These are phyloP conservation scores for Crocidura indochinensis DNA, from an alignment of 2,797 vertebrate genomes.

Conservation along the genomic window DNA sequence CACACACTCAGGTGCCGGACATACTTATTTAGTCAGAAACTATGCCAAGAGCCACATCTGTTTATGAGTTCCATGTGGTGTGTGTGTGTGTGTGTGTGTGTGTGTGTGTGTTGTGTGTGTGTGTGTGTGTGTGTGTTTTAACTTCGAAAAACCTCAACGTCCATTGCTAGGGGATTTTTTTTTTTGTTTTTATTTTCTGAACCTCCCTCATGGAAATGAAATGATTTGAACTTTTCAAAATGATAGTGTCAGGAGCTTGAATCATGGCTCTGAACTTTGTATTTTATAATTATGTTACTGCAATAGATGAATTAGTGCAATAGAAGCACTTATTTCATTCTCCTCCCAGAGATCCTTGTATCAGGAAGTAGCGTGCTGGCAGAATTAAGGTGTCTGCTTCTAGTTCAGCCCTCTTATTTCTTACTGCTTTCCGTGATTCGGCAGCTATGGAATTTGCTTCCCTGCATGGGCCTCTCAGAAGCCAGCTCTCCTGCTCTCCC, in stretches of 20 bases:
- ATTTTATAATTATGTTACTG: neutral
- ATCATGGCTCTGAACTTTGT: neutral
- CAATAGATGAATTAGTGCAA: conserved; percentile 47
- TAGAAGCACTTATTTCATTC: conserved; percentile 47
- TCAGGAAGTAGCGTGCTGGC: conserved; percentile 71
- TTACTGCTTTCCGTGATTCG: conserved; percentile 74
- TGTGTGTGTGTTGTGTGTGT: too few species aligned
- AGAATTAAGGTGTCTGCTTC: conserved; percentile 82
- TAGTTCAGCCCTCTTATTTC: conserved; percentile 74
- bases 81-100: too few species aligned
- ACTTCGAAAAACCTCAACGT: too few species aligned
- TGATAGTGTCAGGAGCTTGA: conserved; percentile 57
- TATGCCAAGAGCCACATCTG: conserved; percentile 52
- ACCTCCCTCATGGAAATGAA: conserved; percentile 53
- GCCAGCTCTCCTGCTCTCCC: conserved; percentile 77
- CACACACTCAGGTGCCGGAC: conserved; percentile 39
- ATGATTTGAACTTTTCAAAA: conserved; percentile 62
- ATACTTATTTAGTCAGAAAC: conserved; percentile 51
- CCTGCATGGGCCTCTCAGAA: conserved; percentile 81
- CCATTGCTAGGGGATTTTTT: too few species aligned
- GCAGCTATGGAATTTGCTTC: conserved; percentile 82
- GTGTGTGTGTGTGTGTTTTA: too few species aligned
- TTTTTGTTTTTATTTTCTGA: too few species aligned
- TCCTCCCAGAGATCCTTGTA: conserved; percentile 52
- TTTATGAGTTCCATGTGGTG: conserved; percentile 6